A percentile compares a stretch with the other conserved stretches of the same genome.
These are phyloP conservation scores for Parnassius apollo DNA, from an alignment of 2,888 invertebrate genomes.

Conservation along the genomic window DNA sequence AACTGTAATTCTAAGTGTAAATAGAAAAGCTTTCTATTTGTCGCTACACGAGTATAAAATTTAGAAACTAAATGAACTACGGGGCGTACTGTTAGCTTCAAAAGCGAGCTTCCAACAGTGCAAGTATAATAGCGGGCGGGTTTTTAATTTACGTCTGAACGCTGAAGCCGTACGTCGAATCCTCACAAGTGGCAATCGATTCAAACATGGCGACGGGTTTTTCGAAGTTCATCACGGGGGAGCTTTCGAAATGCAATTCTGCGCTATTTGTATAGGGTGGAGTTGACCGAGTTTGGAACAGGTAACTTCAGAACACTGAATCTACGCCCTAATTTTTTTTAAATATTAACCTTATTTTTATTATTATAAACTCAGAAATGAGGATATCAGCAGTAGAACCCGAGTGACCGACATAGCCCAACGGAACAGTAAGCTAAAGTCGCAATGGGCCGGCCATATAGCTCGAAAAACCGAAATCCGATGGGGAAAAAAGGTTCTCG, in stretches of 20 bases:
- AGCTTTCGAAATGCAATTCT: slow-evolving; percentile 18
- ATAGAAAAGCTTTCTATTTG: too few species aligned
- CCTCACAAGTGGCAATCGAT: slow-evolving; percentile 57
- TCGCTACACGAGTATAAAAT: background rate
- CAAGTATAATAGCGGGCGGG: slow-evolving; percentile 38
- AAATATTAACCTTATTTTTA: too few species aligned
- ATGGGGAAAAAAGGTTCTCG: too few species aligned
- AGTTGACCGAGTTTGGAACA: background rate
- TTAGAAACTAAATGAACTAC: slow-evolving; percentile 10
- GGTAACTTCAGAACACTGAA: too few species aligned
- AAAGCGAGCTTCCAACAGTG: slow-evolving; percentile 37
- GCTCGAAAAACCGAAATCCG: too few species aligned
- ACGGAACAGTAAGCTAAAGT: too few species aligned
- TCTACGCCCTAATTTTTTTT: too few species aligned
- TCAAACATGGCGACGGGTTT: slow-evolving; percentile 42
- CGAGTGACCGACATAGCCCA: too few species aligned
- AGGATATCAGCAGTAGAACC: too few species aligned
- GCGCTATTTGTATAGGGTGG: background rate
- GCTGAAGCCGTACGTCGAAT: slow-evolving; percentile 54
- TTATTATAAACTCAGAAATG: too few species aligned
- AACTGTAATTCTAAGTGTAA: too few species aligned
- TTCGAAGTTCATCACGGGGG: slow-evolving; percentile 37
- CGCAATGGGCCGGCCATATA: too few species aligned
- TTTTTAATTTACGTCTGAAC: slow-evolving; percentile 62
- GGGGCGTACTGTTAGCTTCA: slow-evolving; percentile 27